phyloP scores from a whole-genome alignment of 2,113 vertebrate species.

The Passer montanus region DNA sequence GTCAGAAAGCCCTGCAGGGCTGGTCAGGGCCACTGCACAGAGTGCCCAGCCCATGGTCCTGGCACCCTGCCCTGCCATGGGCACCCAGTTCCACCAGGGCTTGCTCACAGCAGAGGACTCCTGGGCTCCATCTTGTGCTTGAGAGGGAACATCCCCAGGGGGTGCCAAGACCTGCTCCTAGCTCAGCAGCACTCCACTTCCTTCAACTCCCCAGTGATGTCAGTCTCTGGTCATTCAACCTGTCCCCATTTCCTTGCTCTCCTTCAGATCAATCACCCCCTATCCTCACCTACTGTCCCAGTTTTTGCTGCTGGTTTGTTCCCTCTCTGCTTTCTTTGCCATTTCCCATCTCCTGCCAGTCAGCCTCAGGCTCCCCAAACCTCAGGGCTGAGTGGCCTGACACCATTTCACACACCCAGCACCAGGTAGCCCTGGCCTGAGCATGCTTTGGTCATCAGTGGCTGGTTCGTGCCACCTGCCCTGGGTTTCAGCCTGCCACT shows the following conservation, averaged over 20 bases:
- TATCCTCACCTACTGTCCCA: neutral
- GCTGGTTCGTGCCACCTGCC: neutral
- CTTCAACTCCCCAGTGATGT: neutral
- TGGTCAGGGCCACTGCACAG: accelerated
- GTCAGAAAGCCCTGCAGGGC: neutral
- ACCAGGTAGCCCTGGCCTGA: neutral
- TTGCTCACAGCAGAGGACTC: neutral
- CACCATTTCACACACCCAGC: neutral
- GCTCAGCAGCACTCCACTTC: neutral
- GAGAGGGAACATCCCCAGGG: neutral
- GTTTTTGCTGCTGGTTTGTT: neutral
- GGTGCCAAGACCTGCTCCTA: neutral
- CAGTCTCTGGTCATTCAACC: neutral
- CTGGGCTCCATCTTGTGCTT: neutral
- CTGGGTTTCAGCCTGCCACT: neutral
- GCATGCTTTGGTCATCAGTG: accelerated
- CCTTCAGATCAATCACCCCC: neutral
- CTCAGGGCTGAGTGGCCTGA: neutral
- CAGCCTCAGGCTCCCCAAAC: neutral
- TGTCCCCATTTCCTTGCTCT: neutral
- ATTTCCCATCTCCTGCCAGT: neutral
- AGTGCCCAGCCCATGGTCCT: accelerated
- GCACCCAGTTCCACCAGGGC: neutral
- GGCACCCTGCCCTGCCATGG: neutral
- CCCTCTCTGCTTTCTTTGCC: neutral